Percentiles rank a stretch among this genome's conserved stretches.
Conservation (phyloP, 2,113 vertebrate species). For the Aramus guarauna region DNA sequence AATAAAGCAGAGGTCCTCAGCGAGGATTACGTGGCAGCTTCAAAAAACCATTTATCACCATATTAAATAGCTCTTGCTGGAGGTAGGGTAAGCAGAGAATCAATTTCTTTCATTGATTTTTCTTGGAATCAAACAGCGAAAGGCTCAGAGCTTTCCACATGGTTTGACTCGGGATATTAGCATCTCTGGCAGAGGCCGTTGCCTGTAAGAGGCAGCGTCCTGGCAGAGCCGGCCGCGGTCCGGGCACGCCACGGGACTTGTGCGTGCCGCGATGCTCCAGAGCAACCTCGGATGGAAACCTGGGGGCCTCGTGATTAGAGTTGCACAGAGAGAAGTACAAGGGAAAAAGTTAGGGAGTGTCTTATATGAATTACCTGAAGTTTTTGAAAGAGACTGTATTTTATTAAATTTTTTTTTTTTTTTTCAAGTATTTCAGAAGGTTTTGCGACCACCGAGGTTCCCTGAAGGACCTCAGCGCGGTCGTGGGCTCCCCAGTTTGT, state of each 20-base stretch:
- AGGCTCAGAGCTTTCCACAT: neutral
- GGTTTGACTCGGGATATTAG: neutral
- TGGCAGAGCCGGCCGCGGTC: neutral
- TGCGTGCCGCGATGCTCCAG: neutral
- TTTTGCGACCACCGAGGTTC: neutral
- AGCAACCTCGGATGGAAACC: neutral
- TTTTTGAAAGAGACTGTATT: neutral
- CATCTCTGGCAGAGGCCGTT: neutral
- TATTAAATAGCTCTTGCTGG: neutral
- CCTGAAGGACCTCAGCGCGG: fast-evolving
- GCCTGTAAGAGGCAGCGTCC: neutral
- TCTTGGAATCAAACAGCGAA: neutral
- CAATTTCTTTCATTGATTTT: conserved; percentile 11
- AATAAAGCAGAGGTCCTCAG: neutral
- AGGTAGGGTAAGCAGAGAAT: neutral
- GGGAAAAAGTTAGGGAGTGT: neutral
- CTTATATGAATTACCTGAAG: neutral
- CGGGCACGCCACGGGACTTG: neutral
- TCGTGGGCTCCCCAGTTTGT: fast-evolving
- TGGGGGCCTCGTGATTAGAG: neutral
- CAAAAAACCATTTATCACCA: neutral
- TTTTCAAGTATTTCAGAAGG: neutral
- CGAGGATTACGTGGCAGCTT: neutral
- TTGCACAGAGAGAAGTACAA: neutral
- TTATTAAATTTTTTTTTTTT: neutral